A percentile compares a stretch with the other conserved stretches of the same genome.
These are phyloP conservation scores for Drosophila quasianomalipes DNA, from an alignment of 2,888 invertebrate species.

Conservation along the genomic window DNA sequence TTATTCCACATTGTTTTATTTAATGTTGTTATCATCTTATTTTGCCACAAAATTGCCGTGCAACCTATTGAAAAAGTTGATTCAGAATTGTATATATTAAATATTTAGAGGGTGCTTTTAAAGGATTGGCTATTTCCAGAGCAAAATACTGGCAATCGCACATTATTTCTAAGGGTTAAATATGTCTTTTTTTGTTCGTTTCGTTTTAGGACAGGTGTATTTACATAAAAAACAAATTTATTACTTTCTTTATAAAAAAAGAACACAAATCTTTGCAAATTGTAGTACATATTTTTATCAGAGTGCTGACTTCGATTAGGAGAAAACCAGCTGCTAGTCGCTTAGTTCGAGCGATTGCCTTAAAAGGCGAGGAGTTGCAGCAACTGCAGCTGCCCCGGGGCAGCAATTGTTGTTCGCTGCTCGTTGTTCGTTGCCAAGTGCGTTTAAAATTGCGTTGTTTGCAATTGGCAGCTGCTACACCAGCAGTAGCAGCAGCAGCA, in stretches of 20 bases:
- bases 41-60: not conserved
- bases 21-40: not conserved
- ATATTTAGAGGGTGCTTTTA: not conserved
- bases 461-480: constrained; percentile 33
- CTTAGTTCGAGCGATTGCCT: not conserved
- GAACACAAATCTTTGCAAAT: not conserved
- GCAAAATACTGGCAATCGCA: not conserved
- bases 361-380: constrained; percentile 5
- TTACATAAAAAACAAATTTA: not conserved
- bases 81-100: no score
- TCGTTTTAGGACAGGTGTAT: not conserved
- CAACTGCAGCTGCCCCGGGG: constrained; percentile 12
- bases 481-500: constrained; percentile 32
- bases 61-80: no score
- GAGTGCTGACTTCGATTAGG: not conserved
- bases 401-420: constrained; percentile 16
- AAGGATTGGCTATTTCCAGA: not conserved
- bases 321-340: not conserved
- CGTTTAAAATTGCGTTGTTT: constrained; percentile 31
- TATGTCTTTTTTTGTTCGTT: not conserved
- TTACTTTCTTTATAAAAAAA: not conserved
- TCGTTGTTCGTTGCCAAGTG: constrained; percentile 39
- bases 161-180: not conserved
- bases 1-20: not conserved
- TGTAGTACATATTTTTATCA: not conserved